phyloP scores from a whole-genome alignment of 2,113 vertebrate species.

The Tragelaphus buxtoni region DNA sequence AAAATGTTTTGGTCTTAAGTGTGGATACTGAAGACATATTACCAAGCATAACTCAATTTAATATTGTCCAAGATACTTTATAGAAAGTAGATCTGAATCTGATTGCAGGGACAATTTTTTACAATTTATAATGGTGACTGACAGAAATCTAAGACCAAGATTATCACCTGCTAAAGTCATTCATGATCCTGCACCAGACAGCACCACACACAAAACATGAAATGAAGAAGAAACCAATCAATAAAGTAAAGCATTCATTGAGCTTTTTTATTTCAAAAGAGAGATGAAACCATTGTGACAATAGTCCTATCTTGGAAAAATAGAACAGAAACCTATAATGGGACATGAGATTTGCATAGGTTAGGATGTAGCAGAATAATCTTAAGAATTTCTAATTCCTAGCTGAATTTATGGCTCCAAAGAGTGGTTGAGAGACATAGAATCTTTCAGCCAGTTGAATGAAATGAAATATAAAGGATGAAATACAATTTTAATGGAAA shows the following conservation, averaged over 20 bases:
- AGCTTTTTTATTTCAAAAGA: neutral
- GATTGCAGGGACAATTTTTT: neutral
- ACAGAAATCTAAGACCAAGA: neutral
- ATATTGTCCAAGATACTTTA: neutral
- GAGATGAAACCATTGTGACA: neutral
- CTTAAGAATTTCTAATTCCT: neutral
- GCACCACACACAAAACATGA: neutral
- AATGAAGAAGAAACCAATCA: neutral
- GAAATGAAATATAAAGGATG: neutral
- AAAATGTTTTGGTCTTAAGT: neutral
- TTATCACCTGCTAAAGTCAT: neutral
- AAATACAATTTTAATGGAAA: neutral
- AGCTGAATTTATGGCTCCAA: neutral
- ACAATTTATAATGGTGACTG: neutral
- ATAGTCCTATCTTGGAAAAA: neutral
- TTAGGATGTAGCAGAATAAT: neutral
- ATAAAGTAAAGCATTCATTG: neutral
- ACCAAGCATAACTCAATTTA: neutral
- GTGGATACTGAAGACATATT: neutral
- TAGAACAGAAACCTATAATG: neutral
- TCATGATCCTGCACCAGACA: neutral
- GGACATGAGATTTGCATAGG: accelerated
- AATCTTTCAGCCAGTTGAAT: neutral
- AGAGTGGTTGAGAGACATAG: neutral
- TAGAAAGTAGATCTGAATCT: neutral